Conservation (phyloP, 2,888 invertebrate genomes). For the Plagiodera versicolora region DNA sequence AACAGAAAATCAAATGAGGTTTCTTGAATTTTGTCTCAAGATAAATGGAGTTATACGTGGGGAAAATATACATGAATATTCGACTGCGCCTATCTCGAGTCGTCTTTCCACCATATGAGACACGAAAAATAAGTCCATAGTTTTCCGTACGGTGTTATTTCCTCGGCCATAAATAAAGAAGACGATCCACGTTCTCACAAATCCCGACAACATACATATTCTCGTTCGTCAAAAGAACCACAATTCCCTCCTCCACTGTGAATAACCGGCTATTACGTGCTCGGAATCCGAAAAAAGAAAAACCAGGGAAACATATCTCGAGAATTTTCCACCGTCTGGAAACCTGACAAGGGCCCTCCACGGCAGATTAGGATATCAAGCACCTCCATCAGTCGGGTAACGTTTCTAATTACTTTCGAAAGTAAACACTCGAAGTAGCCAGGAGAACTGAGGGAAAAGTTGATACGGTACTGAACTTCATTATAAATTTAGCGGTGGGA, state of each 20-base stretch:
- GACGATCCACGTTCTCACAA: conserved; percentile 8
- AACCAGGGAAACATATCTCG: conserved; percentile 17
- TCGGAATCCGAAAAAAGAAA: conserved; percentile 22
- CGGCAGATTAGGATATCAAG: conserved; percentile 26
- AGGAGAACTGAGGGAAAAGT: conserved; percentile 15
- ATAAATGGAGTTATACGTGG: too few species aligned
- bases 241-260: conserved; percentile 34
- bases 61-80: too few species aligned
- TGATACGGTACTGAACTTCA: conserved; percentile 21
- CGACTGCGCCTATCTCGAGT: too few species aligned
- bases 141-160: conserved; percentile 2
- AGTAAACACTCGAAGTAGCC: conserved; percentile 26
- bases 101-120: too few species aligned
- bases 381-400: conserved; percentile 28
- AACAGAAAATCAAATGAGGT: too few species aligned
- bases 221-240: conserved; percentile 30
- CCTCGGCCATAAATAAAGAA: conserved; percentile 15
- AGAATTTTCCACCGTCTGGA: conserved; percentile 15
- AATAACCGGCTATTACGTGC: conserved; percentile 36
- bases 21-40: too few species aligned
- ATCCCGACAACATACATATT: conserved; percentile 32
- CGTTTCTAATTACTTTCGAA: conserved; percentile 33
- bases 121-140: conserved; percentile 10
- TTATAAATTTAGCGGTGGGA: conserved; percentile 22
- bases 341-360: conserved; percentile 17